phyloP scores from a whole-genome alignment of 2,113 vertebrate genomes.

The Lichenostomus cassidix region DNA sequence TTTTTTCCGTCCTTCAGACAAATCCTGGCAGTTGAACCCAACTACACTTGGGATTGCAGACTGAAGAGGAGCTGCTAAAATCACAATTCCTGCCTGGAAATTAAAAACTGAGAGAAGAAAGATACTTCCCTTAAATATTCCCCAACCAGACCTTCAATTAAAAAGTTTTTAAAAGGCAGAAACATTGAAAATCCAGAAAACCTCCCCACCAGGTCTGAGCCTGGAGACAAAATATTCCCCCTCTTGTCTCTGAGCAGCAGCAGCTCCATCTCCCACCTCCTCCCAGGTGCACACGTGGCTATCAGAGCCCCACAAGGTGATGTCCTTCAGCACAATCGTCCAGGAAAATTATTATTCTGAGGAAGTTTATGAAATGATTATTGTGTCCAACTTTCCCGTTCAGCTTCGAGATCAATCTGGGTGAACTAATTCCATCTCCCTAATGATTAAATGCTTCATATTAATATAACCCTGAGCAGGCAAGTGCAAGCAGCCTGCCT shows the following conservation, averaged over 20 bases:
- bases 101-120: not conserved
- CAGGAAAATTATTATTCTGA: slow-evolving; percentile 34
- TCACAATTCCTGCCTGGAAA: not conserved
- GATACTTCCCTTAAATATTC: not conserved
- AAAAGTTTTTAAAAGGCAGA: too few species aligned
- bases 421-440: slow-evolving; percentile 60
- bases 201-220: not conserved
- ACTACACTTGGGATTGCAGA: not conserved
- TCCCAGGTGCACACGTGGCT: not conserved
- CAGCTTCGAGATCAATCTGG: slow-evolving; percentile 25
- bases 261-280: not conserved
- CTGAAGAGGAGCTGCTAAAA: not conserved
- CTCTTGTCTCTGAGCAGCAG: not conserved
- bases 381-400: slow-evolving; percentile 21
- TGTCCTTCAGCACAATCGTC: slow-evolving; percentile 17
- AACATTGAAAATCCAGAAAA: not conserved
- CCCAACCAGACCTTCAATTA: not conserved
- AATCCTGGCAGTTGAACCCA: not conserved
- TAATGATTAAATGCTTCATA: slow-evolving; percentile 60
- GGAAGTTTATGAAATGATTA: slow-evolving; percentile 29
- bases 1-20: not conserved
- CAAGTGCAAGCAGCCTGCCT: slow-evolving; percentile 11
- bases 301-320: not conserved
- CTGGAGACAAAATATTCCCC: not conserved
- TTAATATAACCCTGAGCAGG: slow-evolving; percentile 35